Conservation (phyloP, 2,888 invertebrate genomes). For the Andrena praecox region DNA sequence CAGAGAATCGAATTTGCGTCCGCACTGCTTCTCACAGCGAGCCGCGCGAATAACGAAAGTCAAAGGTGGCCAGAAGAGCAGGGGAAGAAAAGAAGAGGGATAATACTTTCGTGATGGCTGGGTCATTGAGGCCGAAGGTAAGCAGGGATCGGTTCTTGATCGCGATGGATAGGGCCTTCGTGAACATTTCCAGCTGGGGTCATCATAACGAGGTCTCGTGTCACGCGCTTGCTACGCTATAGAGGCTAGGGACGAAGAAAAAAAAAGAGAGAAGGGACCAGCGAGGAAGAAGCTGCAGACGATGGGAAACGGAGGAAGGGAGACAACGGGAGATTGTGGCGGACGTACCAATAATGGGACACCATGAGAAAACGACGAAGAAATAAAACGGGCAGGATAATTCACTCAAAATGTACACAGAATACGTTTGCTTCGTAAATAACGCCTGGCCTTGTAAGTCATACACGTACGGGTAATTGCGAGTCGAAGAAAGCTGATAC, state of each 20-base stretch:
- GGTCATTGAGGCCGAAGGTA: slow-evolving; percentile 67
- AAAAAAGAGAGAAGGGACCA: background rate
- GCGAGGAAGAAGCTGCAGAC: background rate
- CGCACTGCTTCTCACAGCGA: background rate
- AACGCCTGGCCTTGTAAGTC: slow-evolving; percentile 6
- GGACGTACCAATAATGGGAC: slow-evolving; percentile 55
- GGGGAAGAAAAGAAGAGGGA: slow-evolving; percentile 44
- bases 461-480: slow-evolving; percentile 6
- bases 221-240: slow-evolving; percentile 66
- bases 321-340: slow-evolving; percentile 22
- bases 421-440: slow-evolving; percentile 13
- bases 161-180: slow-evolving; percentile 68
- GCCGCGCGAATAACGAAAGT: slow-evolving; percentile 32
- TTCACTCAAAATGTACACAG: slow-evolving; percentile 43
- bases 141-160: slow-evolving; percentile 69
- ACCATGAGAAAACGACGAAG: slow-evolving; percentile 47
- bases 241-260: slow-evolving; percentile 15
- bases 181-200: slow-evolving; percentile 73
- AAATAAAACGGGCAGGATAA: slow-evolving; percentile 59
- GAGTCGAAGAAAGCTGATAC: slow-evolving; percentile 10
- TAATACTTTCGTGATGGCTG: slow-evolving; percentile 62
- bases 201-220: slow-evolving; percentile 80
- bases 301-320: background rate
- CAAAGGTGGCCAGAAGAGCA: slow-evolving; percentile 32
- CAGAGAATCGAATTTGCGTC: slow-evolving; percentile 15